Evolutionary conservation across 2,888 invertebrate species (phyloP), one percentile per base, ranked within the genome.

Genomic region (Zygaena filipendulae): DNA sequence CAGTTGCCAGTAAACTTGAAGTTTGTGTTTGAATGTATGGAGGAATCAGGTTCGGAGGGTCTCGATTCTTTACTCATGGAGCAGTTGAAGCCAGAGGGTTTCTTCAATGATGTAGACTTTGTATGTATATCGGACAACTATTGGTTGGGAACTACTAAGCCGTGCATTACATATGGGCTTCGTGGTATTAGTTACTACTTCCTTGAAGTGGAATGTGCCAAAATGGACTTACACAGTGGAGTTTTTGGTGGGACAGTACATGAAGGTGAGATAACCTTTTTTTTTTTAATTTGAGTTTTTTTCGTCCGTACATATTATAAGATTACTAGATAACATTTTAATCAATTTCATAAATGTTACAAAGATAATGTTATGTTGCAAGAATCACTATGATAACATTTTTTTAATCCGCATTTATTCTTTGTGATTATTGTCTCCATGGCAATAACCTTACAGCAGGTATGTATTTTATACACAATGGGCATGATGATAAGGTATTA

Each of bases 91-190:
- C 80, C 80, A 12, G 87, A 91, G 43, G 85, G 84, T 13, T 97
- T 95, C 66, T 83, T 97, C 18, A 82, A 86, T 29, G 84, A 85
- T 55, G 89, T 95, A 0, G 97, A 98, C 66, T 97, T 87, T 72
- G 94, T 97, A 9, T 97, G 97, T 63, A 97, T 99, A 56, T 97
- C 97, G 11, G 98, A 99, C 64, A 99, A 97, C 72, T 99, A 98
- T 62, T 99, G 98, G 98, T 74, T 99, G 33, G 97, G 98, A 2
- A 96, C 90, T 36, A 89, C 87, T n/a, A 96, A 95, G 56, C 98
- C 99, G 0, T 98, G 98, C 60, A 85, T 99, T 35, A 97, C 97
- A 0, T 98, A 98, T 67, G 98, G 98, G 3, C 82, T 99, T 7
- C 84, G 97, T 42, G 98, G 98, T 9, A 84, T 96, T 34, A 92